Conservation (phyloP, 2,888 invertebrate genomes). For the Yponomeuta malinellus region DNA sequence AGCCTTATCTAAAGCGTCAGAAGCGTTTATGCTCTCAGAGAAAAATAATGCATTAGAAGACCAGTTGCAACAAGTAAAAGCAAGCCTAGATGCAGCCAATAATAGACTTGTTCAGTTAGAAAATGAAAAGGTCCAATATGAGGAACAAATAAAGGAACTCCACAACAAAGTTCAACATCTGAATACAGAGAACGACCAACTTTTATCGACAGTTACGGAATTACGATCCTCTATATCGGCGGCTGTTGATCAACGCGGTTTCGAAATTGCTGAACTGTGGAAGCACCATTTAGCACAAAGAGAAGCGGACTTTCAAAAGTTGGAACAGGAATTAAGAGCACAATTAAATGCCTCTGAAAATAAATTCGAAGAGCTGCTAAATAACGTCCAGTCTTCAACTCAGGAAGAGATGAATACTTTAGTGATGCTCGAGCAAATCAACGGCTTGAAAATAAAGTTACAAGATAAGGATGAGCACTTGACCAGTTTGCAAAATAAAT, state of each 20-base stretch:
- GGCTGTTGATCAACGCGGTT: slow-evolving; percentile 79
- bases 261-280: slow-evolving; percentile 82
- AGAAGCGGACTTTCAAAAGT: slow-evolving; percentile 76
- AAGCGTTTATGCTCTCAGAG: slow-evolving; percentile 2
- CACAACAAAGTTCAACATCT: slow-evolving; percentile 49
- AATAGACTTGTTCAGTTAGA: slow-evolving; percentile 29
- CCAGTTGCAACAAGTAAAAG: slow-evolving; percentile 39
- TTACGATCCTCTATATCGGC: slow-evolving; percentile 63
- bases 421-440: slow-evolving; percentile 55
- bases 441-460: slow-evolving; percentile 57
- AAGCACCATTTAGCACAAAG: slow-evolving; percentile 79
- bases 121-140: slow-evolving; percentile 23
- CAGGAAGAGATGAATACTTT: slow-evolving; percentile 67
- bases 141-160: slow-evolving; percentile 43
- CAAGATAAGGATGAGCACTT: slow-evolving; percentile 65
- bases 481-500: slow-evolving; percentile 55
- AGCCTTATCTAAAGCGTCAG: slow-evolving; percentile 18
- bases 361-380: slow-evolving; percentile 64
- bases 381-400: slow-evolving; percentile 60
- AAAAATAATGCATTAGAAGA: slow-evolving; percentile 35
- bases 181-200: slow-evolving; percentile 60
- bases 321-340: slow-evolving; percentile 64
- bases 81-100: slow-evolving; percentile 51
- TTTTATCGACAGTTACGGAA: slow-evolving; percentile 63
- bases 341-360: slow-evolving; percentile 69